These are phyloP conservation scores for Struthidea cinerea DNA, from an alignment of 2,113 vertebrate genomes.

Conservation along the genomic window DNA sequence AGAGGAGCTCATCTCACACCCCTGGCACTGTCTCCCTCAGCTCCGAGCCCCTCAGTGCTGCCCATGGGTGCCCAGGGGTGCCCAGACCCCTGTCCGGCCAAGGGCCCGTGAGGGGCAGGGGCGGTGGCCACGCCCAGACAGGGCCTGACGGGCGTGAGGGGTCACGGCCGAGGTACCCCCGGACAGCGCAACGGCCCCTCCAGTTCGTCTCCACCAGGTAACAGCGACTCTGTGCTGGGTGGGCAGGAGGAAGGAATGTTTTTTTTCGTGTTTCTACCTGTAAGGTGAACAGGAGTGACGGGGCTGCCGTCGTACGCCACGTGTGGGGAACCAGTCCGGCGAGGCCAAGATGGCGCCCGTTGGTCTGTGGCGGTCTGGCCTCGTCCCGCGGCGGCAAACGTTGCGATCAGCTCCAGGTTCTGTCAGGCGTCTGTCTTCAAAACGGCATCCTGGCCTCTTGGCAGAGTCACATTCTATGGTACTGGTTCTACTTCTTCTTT, in stretches of 20 bases:
- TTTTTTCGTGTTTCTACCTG: rapidly evolving
- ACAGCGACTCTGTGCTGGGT: rapidly evolving
- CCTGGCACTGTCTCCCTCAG: not conserved
- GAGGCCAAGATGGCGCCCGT: rapidly evolving
- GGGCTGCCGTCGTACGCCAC: rapidly evolving
- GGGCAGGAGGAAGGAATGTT: not conserved
- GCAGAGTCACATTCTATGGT: no score
- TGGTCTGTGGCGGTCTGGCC: rapidly evolving
- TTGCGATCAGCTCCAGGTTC: rapidly evolving
- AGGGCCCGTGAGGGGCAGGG: not conserved
- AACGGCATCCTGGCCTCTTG: rapidly evolving
- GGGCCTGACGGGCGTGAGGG: not conserved
- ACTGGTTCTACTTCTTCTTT: not conserved
- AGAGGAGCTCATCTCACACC: rapidly evolving
- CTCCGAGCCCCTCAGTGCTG: rapidly evolving
- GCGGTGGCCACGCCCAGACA: rapidly evolving
- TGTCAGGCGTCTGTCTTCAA: rapidly evolving
- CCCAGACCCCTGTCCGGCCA: not conserved
- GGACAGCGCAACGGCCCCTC: rapidly evolving
- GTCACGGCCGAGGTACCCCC: rapidly evolving
- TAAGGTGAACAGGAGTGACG: rapidly evolving
- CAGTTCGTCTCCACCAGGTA: not conserved
- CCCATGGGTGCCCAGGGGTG: not conserved
- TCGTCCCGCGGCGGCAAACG: rapidly evolving
- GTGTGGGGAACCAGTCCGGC: rapidly evolving